Evolutionary conservation across 2,888 invertebrate species (phyloP).

Genomic region (Nymphalis polychloros): DNA sequence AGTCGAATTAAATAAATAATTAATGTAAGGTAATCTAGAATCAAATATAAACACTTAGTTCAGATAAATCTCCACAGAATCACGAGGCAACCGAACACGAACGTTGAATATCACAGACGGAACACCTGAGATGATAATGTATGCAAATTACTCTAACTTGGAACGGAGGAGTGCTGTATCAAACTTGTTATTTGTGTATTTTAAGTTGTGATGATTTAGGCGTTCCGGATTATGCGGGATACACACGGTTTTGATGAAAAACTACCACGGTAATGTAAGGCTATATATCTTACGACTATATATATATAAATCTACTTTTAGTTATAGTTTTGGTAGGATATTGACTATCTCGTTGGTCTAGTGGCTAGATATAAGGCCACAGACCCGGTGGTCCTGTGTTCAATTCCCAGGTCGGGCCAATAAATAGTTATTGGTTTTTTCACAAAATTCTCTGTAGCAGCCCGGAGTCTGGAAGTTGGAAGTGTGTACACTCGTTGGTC

Average conservation of each 20-base stretch:
- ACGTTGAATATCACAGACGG: constrained; percentile 33
- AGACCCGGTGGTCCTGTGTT: too few relatives aligned
- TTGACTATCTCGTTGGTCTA: too few relatives aligned
- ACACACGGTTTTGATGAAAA: constrained; percentile 41
- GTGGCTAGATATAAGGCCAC: too few relatives aligned
- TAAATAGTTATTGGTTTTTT: too few relatives aligned
- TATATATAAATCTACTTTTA: too few relatives aligned
- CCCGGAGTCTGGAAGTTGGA: too few relatives aligned
- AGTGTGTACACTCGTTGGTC: too few relatives aligned
- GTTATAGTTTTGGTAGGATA: too few relatives aligned
- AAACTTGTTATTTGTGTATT: constrained; percentile 81
- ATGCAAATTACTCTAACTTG: constrained; percentile 78
- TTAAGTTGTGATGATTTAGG: constrained; percentile 75
- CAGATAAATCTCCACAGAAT: constrained; percentile 23
- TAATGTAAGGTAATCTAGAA: background rate
- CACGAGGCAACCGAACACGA: constrained; percentile 30
- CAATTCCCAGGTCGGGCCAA: too few relatives aligned
- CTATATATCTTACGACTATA: background rate
- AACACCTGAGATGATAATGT: constrained; percentile 80
- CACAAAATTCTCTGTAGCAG: too few relatives aligned
- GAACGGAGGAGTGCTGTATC: constrained; percentile 66
- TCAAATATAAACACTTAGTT: constrained; percentile 1
- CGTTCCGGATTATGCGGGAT: constrained; percentile 52
- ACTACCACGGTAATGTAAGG: background rate
- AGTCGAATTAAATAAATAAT: background rate